A percentile compares a stretch with the other conserved stretches of the same genome.
These are phyloP conservation scores for Labroides dimidiatus DNA, from an alignment of 2,797 vertebrate genomes.

Conservation along the genomic window DNA sequence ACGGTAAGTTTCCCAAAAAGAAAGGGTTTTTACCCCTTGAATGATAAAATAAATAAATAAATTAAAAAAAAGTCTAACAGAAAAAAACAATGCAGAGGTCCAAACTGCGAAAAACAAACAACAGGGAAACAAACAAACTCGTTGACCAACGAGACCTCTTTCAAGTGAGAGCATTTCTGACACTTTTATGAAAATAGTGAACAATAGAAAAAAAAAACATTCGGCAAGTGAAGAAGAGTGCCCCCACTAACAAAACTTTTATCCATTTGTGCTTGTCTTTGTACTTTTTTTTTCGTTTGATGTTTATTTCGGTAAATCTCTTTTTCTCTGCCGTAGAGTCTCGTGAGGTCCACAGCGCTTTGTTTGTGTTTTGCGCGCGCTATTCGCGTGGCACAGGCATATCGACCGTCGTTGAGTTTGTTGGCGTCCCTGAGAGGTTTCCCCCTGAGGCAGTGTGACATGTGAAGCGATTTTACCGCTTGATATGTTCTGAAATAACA, in stretches of 20 bases:
- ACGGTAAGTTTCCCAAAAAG: neutral
- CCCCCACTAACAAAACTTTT: conserved; percentile 14
- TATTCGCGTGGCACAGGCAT: conserved; percentile 42
- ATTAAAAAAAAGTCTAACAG: conserved; percentile 8
- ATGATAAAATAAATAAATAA: neutral
- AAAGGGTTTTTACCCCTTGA: neutral
- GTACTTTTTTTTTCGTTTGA: neutral
- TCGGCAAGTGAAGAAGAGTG: neutral
- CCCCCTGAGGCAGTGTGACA: conserved; percentile 42
- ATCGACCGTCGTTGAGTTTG: conserved; percentile 47
- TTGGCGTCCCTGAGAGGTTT: conserved; percentile 44
- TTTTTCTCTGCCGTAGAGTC: neutral
- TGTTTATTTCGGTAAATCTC: neutral
- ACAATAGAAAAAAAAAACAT: neutral
- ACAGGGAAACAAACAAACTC: neutral
- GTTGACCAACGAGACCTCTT: neutral
- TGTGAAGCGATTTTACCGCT: conserved; percentile 17
- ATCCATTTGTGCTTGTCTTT: neutral
- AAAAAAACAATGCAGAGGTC: neutral
- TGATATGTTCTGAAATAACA: conserved; percentile 1
- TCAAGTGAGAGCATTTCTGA: neutral
- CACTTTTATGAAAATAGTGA: neutral
- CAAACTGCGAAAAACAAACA: neutral
- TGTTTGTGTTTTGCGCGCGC: conserved; percentile 32
- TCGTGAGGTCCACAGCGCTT: neutral